A percentile compares a stretch with the other conserved stretches of the same genome.
Evolutionary conservation across 2,888 invertebrate genomes (phyloP).

Genomic region (Lasioglossum calceatum): DNA sequence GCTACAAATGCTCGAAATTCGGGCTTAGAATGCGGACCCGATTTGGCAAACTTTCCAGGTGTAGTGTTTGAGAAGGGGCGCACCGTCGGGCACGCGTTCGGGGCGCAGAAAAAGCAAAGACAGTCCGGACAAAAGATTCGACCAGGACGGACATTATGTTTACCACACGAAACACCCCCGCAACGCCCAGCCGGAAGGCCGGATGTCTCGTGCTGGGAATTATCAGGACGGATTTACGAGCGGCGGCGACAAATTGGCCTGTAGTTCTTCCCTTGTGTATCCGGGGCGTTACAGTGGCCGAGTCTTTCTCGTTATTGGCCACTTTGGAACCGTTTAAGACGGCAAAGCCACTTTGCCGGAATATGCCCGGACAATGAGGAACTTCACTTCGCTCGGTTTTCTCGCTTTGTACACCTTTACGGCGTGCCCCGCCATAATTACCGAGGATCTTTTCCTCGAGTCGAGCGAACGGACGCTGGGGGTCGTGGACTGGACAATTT

Average conservation of each 20-base stretch:
- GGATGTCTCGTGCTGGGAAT: constrained; percentile 81
- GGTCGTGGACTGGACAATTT: constrained; percentile 35
- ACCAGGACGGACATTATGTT: constrained; percentile 74
- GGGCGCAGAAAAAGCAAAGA: constrained; percentile 22
- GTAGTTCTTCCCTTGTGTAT: constrained; percentile 56
- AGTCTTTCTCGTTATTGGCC: constrained; percentile 61
- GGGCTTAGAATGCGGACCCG: neutral
- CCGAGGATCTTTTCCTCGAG: constrained; percentile 30
- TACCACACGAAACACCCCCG: constrained; percentile 81
- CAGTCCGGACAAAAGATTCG: constrained; percentile 63
- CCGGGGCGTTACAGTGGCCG: constrained; percentile 54
- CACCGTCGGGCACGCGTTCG: constrained; percentile 56
- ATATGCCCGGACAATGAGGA: constrained; percentile 52
- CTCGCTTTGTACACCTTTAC: constrained; percentile 60
- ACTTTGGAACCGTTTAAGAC: constrained; percentile 61
- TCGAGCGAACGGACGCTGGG: constrained; percentile 23
- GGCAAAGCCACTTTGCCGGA: constrained; percentile 43
- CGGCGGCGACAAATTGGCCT: constrained; percentile 65
- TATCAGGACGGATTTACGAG: constrained; percentile 69
- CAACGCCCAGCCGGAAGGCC: constrained; percentile 71
- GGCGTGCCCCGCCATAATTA: constrained; percentile 53
- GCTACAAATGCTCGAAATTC: constrained; percentile 11
- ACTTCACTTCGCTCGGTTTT: constrained; percentile 46
- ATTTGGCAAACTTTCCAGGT: constrained; percentile 58
- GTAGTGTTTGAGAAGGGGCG: constrained; percentile 36